Percentiles rank a stretch among this genome's conserved stretches.
phyloP scores from a whole-genome alignment of 2,113 vertebrate genomes.

The Trichechus manatus region DNA sequence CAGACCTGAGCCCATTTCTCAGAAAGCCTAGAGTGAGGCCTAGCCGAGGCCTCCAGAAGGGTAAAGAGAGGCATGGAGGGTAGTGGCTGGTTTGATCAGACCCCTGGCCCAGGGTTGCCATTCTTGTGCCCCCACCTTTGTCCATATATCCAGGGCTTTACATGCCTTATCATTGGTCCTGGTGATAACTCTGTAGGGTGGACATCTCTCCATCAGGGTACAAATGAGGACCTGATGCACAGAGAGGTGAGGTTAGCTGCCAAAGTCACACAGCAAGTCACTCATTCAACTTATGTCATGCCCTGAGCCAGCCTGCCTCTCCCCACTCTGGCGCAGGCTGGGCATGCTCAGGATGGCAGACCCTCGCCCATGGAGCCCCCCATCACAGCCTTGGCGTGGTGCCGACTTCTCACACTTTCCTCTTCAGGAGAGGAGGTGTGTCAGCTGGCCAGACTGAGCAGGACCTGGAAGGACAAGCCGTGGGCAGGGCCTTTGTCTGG shows the following conservation, averaged over 20 bases:
- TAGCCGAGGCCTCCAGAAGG: background rate
- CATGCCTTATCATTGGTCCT: background rate
- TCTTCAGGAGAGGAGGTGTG: background rate
- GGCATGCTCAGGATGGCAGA: background rate
- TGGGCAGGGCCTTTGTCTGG: background rate
- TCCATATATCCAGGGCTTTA: background rate
- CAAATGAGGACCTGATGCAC: background rate
- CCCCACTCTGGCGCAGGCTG: background rate
- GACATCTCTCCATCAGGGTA: background rate
- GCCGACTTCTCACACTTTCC: background rate
- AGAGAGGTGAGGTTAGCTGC: background rate
- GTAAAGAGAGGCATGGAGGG: background rate
- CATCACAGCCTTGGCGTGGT: background rate
- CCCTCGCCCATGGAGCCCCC: background rate
- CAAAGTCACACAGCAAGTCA: background rate
- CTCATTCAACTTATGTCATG: background rate
- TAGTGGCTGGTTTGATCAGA: background rate
- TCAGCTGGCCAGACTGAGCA: too few relatives aligned
- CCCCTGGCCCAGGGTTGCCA: background rate
- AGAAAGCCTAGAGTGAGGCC: too few relatives aligned
- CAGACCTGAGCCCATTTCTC: background rate
- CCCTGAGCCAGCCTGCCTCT: background rate
- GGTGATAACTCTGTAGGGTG: background rate
- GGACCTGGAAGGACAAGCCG: background rate
- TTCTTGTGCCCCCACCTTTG: background rate